Percentiles rank a stretch among this genome's conserved stretches.
phyloP scores from a whole-genome alignment of 2,888 invertebrate genomes.

The Bedellia somnulentella region DNA sequence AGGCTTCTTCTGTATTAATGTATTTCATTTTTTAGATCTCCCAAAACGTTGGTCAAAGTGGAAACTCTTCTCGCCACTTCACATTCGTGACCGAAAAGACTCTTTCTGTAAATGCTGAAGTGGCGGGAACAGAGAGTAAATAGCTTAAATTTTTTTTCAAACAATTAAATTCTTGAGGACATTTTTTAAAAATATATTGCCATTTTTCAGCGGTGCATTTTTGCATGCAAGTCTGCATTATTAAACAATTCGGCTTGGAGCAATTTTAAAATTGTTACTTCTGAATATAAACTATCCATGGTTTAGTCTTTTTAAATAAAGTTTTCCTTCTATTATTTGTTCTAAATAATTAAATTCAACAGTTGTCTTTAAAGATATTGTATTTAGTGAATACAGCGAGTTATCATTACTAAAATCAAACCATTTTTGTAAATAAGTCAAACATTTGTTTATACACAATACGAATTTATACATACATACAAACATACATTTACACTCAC shows the following conservation, averaged over 20 bases:
- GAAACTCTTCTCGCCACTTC: constrained; percentile 2
- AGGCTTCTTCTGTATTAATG: too few relatives aligned
- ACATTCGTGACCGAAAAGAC: constrained; percentile 2
- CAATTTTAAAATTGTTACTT: too few relatives aligned
- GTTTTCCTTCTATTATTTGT: constrained; percentile 1
- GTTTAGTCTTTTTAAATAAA: background rate
- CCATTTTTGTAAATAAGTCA: constrained; percentile 3
- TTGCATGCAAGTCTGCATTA: background rate
- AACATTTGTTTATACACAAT: too few relatives aligned
- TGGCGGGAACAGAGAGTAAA: background rate
- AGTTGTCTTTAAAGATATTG: constrained; percentile 9
- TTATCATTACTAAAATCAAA: constrained; percentile 7
- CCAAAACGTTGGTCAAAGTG: too few relatives aligned
- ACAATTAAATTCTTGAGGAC: too few relatives aligned
- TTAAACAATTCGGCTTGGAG: too few relatives aligned
- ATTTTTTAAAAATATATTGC: background rate
- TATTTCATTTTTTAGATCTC: too few relatives aligned
- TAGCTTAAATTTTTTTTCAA: too few relatives aligned
- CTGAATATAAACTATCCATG: background rate
- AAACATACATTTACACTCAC: too few relatives aligned
- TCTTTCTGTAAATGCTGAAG: too few relatives aligned
- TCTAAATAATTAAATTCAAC: constrained; percentile 11
- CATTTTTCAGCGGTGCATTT: background rate
- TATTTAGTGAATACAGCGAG: constrained; percentile 9
- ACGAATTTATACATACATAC: too few relatives aligned